phyloP scores from a whole-genome alignment of 2,113 vertebrate genomes.

The Syrmaticus mikado region DNA sequence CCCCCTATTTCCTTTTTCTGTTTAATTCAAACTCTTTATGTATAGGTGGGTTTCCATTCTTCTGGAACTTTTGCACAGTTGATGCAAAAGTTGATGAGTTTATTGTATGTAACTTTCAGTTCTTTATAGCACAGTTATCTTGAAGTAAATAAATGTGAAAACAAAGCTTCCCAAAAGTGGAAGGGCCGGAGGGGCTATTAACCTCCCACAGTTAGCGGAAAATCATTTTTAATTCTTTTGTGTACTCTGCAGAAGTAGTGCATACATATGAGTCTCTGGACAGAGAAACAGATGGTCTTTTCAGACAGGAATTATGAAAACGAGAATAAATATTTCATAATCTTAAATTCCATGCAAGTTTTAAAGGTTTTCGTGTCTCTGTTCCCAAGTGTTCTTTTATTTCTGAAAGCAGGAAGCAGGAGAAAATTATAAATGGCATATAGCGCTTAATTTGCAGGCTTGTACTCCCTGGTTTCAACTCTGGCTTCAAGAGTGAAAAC shows the following conservation, averaged over 20 bases:
- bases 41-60: not conserved
- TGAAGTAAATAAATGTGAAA: constrained; percentile 4
- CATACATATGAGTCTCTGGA: not conserved
- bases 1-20: not conserved
- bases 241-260: not conserved
- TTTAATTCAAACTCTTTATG: not conserved
- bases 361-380: not conserved
- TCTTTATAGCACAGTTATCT: not conserved
- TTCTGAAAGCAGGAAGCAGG: not conserved
- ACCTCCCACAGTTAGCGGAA: not conserved
- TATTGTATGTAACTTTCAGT: not conserved
- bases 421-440: not conserved
- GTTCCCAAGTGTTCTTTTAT: not conserved
- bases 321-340: constrained; percentile 44
- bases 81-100: not conserved
- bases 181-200: not conserved
- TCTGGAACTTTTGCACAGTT: not conserved
- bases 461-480: not conserved
- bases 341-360: not conserved
- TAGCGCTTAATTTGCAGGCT: not conserved
- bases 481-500: not conserved
- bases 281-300: constrained; percentile 32
- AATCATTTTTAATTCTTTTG: not conserved
- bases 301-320: constrained; percentile 51
- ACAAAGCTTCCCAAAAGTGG: not conserved